Conservation (phyloP, 2,113 vertebrate genomes). For the Dromiciops gliroides region DNA sequence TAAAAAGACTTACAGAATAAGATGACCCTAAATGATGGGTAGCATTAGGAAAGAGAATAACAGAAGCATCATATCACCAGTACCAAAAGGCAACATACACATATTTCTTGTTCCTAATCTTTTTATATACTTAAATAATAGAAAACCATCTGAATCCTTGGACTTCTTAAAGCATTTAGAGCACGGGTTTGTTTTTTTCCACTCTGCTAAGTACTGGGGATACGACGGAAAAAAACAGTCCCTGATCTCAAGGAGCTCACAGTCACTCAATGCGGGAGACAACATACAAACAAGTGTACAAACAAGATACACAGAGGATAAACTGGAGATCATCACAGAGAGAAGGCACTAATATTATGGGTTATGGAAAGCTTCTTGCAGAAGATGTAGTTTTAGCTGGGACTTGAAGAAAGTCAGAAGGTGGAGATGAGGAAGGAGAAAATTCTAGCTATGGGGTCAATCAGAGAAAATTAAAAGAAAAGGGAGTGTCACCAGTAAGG, state of each 20-base stretch:
- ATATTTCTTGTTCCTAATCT: conserved; percentile 36
- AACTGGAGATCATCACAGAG: background rate
- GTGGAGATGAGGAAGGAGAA: background rate
- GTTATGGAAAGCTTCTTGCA: background rate
- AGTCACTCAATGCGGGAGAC: background rate
- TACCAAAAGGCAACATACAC: conserved; percentile 29
- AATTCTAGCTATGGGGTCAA: background rate
- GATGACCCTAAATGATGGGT: conserved; percentile 12
- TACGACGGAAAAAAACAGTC: too few relatives aligned
- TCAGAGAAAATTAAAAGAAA: too few relatives aligned
- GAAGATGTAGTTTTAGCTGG: background rate
- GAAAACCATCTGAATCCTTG: background rate
- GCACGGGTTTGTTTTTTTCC: background rate
- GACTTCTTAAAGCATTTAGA: conserved; percentile 39
- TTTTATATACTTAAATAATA: conserved; percentile 18
- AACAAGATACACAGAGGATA: too few relatives aligned
- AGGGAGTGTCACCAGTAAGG: too few relatives aligned
- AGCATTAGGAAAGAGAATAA: conserved; percentile 30
- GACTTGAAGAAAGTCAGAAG: background rate
- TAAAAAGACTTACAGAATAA: conserved; percentile 37
- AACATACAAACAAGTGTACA: background rate
- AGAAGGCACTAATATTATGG: background rate
- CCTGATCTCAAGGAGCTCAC: background rate
- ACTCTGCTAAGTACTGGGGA: too few relatives aligned
- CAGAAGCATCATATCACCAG: background rate